Evolutionary conservation across 2,797 vertebrate species (phyloP).

Genomic region (Urosaurus nigricauda): DNA sequence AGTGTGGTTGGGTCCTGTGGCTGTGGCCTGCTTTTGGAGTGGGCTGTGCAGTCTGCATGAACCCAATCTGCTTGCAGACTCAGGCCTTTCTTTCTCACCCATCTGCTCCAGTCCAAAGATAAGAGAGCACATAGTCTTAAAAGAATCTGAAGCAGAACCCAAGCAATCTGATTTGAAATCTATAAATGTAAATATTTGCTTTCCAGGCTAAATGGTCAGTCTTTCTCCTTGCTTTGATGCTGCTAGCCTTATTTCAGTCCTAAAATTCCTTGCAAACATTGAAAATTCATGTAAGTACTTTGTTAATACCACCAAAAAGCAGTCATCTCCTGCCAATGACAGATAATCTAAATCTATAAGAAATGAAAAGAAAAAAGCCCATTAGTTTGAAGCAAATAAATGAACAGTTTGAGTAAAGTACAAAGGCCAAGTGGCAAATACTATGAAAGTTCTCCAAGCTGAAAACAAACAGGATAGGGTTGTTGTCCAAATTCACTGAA

Average conservation of each 20-base stretch:
- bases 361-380: not conserved
- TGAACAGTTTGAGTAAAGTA: not conserved
- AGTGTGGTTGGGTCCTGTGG: too few species aligned
- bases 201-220: not conserved
- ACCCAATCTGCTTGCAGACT: too few species aligned
- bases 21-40: too few species aligned
- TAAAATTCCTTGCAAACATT: not conserved
- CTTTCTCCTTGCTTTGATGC: not conserved
- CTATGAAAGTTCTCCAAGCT: not conserved
- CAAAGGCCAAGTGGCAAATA: not conserved
- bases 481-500: not conserved
- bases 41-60: too few species aligned
- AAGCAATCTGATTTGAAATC: not conserved
- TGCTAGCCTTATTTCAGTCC: not conserved
- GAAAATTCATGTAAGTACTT: not conserved
- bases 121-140: not conserved
- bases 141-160: not conserved
- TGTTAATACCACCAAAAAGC: constrained; percentile 4
- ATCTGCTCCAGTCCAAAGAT: not conserved
- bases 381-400: constrained; percentile 2
- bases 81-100: too few species aligned
- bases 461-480: constrained; percentile 11
- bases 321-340: not conserved
- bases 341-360: not conserved
- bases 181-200: not conserved